These are phyloP conservation scores for Lytechinus variegatus DNA, from an alignment of 35 echinoderm and acorn worm species.

Conservation along the genomic window DNA sequence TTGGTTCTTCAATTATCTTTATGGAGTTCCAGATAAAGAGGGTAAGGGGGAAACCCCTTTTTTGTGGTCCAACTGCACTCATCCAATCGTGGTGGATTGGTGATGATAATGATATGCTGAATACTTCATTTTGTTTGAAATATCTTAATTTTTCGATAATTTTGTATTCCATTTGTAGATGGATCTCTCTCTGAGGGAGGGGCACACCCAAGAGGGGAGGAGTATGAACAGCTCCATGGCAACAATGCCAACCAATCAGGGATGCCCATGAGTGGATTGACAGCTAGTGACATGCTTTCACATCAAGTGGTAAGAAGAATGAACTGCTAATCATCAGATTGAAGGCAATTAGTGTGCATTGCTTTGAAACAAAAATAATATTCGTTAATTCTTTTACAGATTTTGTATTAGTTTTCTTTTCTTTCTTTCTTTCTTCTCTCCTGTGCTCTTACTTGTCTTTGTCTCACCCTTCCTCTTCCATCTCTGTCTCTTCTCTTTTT, in stretches of 20 bases:
- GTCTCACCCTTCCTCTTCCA: background rate
- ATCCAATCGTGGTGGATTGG: too few relatives aligned
- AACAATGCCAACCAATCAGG: conserved; percentile 27
- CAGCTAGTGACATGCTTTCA: conserved; percentile 29
- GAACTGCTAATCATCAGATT: background rate
- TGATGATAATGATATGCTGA: too few relatives aligned
- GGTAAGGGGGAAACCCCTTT: too few relatives aligned
- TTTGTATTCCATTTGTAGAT: background rate
- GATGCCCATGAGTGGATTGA: conserved; percentile 16
- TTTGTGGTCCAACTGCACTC: too few relatives aligned
- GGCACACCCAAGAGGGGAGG: conserved; percentile 13
- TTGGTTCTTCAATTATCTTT: too few relatives aligned
- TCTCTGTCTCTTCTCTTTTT: background rate
- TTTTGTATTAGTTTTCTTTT: background rate
- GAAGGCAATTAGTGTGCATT: background rate
- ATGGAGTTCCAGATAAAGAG: too few relatives aligned
- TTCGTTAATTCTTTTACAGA: background rate
- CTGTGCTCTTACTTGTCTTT: background rate
- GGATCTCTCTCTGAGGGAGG: conserved; percentile 16
- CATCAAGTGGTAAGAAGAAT: conserved; percentile 24
- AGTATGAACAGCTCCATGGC: conserved; percentile 40
- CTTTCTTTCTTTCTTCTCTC: background rate
- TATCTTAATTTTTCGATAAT: too few relatives aligned
- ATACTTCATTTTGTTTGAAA: too few relatives aligned
- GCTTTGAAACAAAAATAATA: background rate